Conservation (phyloP, 2,797 vertebrate species). For the Bradypodion ventrale region DNA sequence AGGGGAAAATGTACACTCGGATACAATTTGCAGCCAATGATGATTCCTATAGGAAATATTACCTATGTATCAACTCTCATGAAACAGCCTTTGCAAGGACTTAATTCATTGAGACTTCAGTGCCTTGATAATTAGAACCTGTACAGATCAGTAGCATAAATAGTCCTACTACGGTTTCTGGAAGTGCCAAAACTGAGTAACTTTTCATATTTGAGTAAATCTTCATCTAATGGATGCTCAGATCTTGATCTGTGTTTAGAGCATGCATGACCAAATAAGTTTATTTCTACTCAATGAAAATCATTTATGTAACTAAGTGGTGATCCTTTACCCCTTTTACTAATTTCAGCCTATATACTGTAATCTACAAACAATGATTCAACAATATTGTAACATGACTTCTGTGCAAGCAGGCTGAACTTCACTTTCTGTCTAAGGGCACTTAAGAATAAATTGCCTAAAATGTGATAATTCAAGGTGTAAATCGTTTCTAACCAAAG, state of each 20-base stretch:
- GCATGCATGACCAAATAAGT: conserved; percentile 3
- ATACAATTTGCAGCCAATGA: no score
- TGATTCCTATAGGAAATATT: no score
- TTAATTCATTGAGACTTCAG: not conserved
- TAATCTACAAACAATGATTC: conserved; percentile 10
- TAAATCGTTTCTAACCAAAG: conserved; percentile 20
- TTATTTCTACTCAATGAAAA: conserved; percentile 5
- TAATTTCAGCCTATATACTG: conserved; percentile 10
- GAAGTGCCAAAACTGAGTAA: not conserved
- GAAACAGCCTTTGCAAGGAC: not conserved
- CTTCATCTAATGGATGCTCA: not conserved
- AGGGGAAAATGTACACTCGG: no score
- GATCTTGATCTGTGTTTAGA: not conserved
- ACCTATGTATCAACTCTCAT: not conserved
- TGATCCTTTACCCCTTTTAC: not conserved
- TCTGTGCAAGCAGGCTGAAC: not conserved
- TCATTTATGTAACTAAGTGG: not conserved
- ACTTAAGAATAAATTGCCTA: conserved; percentile 23
- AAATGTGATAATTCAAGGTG: conserved; percentile 25
- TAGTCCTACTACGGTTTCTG: not conserved
- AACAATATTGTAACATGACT: not conserved
- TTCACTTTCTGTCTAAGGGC: not conserved
- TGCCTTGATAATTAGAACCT: not conserved
- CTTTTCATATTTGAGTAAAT: not conserved
- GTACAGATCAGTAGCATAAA: not conserved